These are phyloP conservation scores for Upupa epops DNA, from an alignment of 2,113 vertebrate species.

Conservation along the genomic window DNA sequence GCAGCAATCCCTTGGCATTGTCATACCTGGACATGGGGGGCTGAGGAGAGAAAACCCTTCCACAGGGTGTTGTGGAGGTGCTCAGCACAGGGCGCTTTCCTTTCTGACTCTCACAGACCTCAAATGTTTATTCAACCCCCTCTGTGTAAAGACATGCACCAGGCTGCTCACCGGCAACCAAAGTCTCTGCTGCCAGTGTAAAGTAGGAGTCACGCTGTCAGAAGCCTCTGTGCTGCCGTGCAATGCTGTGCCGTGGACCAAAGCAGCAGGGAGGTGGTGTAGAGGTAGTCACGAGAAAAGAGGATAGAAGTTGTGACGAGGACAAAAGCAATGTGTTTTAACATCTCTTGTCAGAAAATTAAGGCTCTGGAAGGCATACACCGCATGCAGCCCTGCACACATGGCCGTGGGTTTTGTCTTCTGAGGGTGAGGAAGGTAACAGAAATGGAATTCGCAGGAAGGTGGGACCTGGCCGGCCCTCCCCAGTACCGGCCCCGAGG, in stretches of 20 bases:
- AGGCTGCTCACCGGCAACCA: background rate
- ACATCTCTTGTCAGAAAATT: background rate
- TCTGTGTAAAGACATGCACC: background rate
- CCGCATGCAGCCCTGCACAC: background rate
- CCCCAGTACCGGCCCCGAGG: background rate
- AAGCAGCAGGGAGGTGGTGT: background rate
- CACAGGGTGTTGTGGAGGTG: background rate
- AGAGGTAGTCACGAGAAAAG: background rate
- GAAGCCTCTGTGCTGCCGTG: background rate
- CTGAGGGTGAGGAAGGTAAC: background rate
- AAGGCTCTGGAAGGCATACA: background rate
- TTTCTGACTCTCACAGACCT: background rate
- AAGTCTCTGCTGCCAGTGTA: background rate
- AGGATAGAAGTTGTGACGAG: background rate
- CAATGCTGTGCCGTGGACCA: background rate
- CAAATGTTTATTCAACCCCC: background rate
- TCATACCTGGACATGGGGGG: too few relatives aligned
- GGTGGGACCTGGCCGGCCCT: background rate
- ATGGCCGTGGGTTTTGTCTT: background rate
- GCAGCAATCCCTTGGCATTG: background rate
- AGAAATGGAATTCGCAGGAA: background rate
- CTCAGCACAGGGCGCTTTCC: background rate
- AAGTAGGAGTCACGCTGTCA: constrained; percentile 9
- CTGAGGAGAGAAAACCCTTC: background rate
- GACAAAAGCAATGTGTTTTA: background rate